Evolutionary conservation across 2,888 invertebrate genomes (phyloP).

Genomic region (Phengaris arion): DNA sequence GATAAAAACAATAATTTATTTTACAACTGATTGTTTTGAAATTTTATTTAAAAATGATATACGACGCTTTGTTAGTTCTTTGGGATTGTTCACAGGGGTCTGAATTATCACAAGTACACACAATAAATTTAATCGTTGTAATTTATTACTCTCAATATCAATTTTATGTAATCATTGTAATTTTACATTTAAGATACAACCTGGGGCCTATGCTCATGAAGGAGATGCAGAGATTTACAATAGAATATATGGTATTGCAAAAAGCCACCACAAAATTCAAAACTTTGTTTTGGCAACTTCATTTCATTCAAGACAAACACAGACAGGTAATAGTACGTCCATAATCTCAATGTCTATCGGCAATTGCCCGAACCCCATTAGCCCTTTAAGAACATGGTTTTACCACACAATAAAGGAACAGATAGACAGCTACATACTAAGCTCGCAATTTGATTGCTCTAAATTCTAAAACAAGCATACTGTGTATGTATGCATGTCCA

Average conservation of each 20-base stretch:
- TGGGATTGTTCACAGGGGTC: constrained; percentile 78
- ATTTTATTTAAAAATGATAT: constrained; percentile 75
- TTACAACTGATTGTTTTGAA: not conserved
- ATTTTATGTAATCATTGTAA: constrained; percentile 23
- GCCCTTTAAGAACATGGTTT: no score
- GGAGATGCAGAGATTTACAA: constrained; percentile 82
- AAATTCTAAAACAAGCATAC: no score
- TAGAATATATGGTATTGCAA: constrained; percentile 82
- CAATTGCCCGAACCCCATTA: no score
- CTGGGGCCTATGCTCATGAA: constrained; percentile 80
- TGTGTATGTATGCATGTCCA: no score
- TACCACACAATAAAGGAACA: no score
- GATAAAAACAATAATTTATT: not conserved
- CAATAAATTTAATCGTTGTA: not conserved
- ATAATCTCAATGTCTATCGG: no score
- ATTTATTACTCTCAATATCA: not conserved
- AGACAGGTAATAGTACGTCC: constrained; percentile 58
- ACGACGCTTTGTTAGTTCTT: constrained; percentile 82
- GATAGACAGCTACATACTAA: no score
- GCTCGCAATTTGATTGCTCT: no score
- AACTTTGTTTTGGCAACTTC: constrained; percentile 79
- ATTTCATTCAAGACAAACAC: constrained; percentile 69
- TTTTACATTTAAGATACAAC: constrained; percentile 49
- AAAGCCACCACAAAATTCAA: constrained; percentile 82
- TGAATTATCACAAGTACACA: constrained; percentile 42